Conservation (phyloP, 2,113 vertebrate species). For the Rhabdornis inornatus region DNA sequence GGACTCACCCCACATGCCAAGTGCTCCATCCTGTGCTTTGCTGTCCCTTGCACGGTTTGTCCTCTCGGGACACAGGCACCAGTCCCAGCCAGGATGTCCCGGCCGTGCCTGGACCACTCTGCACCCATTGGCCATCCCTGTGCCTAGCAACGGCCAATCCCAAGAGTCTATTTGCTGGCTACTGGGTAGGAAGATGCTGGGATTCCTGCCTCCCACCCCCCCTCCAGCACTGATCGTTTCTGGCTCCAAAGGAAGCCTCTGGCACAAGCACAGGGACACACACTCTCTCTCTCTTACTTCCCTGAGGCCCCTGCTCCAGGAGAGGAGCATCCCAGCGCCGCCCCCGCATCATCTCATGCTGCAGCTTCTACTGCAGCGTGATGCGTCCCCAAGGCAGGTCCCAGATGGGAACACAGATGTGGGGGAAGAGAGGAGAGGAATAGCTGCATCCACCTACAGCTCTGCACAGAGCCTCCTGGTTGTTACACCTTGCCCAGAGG, state of each 20-base stretch:
- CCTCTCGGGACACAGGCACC: background rate
- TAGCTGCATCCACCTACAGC: background rate
- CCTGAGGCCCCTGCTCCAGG: background rate
- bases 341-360: background rate
- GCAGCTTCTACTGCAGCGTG: background rate
- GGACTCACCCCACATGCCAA: background rate
- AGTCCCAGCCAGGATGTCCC: background rate
- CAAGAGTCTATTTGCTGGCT: background rate
- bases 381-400: background rate
- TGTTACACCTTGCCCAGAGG: background rate
- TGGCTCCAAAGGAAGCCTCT: background rate
- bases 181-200: background rate
- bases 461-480: background rate
- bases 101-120: background rate
- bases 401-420: background rate
- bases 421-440: background rate
- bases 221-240: background rate
- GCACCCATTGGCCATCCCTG: background rate
- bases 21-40: background rate
- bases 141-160: slow-evolving; percentile 40
- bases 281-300: background rate
- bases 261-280: background rate
- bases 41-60: background rate
- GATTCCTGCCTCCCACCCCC: background rate
- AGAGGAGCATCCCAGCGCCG: background rate